Conservation (phyloP, 2,113 vertebrate genomes). For the Callocephalon fimbriatum region DNA sequence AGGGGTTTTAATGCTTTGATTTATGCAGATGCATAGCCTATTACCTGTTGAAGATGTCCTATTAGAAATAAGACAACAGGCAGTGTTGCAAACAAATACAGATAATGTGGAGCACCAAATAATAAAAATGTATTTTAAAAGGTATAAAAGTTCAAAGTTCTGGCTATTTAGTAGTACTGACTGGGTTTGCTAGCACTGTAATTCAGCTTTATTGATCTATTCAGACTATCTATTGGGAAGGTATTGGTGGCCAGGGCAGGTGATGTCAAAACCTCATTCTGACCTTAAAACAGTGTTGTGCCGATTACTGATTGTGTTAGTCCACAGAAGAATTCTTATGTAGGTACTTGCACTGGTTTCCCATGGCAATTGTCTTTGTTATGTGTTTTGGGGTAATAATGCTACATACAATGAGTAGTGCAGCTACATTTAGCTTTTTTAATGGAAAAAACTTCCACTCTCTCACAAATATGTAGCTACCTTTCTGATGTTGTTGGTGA, state of each 20-base stretch:
- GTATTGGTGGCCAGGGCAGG: neutral
- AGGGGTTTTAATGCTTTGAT: neutral
- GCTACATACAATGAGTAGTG: neutral
- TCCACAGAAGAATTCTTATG: fast-evolving
- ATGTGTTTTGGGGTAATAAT: neutral
- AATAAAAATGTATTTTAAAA: neutral
- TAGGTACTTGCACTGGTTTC: neutral
- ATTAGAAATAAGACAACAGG: neutral
- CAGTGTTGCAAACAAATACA: neutral
- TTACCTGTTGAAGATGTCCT: neutral
- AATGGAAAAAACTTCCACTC: neutral
- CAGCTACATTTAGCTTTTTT: neutral
- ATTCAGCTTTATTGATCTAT: neutral
- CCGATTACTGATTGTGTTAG: neutral
- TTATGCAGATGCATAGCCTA: neutral
- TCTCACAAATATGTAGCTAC: too few relatives aligned
- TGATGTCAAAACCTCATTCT: neutral
- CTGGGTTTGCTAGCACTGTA: neutral
- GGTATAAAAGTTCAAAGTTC: neutral
- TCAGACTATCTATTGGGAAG: neutral
- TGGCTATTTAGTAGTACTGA: neutral
- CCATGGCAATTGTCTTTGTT: neutral
- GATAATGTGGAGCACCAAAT: neutral
- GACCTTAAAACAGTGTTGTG: neutral
- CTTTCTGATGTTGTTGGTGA: neutral